Conservation (phyloP, 2,888 invertebrate species). For the Sepiola atlantica region DNA sequence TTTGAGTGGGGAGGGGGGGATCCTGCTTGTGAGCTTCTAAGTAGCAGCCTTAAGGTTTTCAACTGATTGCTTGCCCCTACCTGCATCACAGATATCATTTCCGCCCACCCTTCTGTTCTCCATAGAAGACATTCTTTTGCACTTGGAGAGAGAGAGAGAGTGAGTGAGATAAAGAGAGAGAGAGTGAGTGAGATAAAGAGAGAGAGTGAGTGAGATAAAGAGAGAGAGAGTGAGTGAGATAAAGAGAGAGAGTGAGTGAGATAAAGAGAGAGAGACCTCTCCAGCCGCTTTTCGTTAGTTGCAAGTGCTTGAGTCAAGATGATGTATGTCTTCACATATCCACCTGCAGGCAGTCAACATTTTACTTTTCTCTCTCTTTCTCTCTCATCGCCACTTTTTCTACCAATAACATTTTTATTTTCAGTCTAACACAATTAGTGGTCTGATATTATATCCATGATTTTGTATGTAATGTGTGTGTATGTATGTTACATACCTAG, state of each 20-base stretch:
- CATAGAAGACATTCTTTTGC: not conserved
- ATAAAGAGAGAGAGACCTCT: not conserved
- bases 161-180: too few species aligned
- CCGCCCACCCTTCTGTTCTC: not conserved
- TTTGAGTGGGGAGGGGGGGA: not conserved
- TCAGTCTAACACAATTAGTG: too few species aligned
- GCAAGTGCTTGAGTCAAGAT: slow-evolving; percentile 18
- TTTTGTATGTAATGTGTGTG: not conserved
- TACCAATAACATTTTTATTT: not conserved
- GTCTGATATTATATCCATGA: not conserved
- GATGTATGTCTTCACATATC: not conserved
- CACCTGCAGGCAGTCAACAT: not conserved
- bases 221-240: not conserved
- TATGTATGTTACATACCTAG: too few species aligned
- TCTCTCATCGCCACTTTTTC: not conserved
- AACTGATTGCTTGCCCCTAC: not conserved
- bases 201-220: not conserved
- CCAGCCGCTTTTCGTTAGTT: not conserved
- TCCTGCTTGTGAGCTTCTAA: slow-evolving; percentile 32
- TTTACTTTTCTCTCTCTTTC: not conserved
- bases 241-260: not conserved
- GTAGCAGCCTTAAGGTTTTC: slow-evolving; percentile 10
- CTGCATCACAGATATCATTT: slow-evolving; percentile 19
- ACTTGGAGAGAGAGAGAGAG: not conserved
- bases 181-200: not conserved